A percentile compares a stretch with the other conserved stretches of the same genome.
Conservation (phyloP, 2,888 invertebrate species). For the Nudaria mundana region DNA sequence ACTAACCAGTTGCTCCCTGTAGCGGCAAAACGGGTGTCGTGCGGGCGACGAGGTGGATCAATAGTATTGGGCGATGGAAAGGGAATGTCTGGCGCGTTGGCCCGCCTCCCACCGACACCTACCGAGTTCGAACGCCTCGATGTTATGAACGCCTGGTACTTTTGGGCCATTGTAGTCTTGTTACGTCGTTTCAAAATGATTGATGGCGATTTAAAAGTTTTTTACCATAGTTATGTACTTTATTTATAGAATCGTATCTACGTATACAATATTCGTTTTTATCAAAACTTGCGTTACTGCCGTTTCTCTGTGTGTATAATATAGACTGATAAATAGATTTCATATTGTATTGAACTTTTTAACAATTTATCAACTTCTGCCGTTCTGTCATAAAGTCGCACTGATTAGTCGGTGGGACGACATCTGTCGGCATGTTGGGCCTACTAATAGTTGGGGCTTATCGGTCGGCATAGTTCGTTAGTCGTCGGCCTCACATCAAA, state of each 20-base stretch:
- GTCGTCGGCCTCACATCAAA: constrained; percentile 67
- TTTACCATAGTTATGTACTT: too few species aligned
- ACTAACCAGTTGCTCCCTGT: constrained; percentile 42
- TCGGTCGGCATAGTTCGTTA: constrained; percentile 63
- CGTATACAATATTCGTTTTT: too few species aligned
- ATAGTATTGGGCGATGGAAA: constrained; percentile 65
- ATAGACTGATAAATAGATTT: too few species aligned
- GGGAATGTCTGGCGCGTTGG: constrained; percentile 71
- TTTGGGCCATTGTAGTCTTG: constrained; percentile 50
- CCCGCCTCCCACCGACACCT: constrained; percentile 70
- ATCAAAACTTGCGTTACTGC: too few species aligned
- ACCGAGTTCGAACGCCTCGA: constrained; percentile 70
- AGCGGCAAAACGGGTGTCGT: constrained; percentile 35
- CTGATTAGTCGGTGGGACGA: constrained; percentile 47
- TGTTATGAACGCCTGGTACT: constrained; percentile 72
- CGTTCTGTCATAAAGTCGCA: constrained; percentile 43
- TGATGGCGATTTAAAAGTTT: constrained; percentile 16
- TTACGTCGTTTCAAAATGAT: constrained; percentile 38
- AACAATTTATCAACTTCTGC: constrained; percentile 8
- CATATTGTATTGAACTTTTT: too few species aligned
- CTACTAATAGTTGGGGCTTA: constrained; percentile 48
- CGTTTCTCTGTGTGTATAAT: too few species aligned
- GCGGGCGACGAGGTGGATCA: constrained; percentile 61
- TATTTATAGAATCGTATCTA: too few species aligned
- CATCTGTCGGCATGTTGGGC: constrained; percentile 47